Percentiles rank a stretch among this genome's conserved stretches.
These are phyloP conservation scores for Aleiodes sp. DNA, from an alignment of 1,140 invertebrate genomes.

Conservation along the genomic window DNA sequence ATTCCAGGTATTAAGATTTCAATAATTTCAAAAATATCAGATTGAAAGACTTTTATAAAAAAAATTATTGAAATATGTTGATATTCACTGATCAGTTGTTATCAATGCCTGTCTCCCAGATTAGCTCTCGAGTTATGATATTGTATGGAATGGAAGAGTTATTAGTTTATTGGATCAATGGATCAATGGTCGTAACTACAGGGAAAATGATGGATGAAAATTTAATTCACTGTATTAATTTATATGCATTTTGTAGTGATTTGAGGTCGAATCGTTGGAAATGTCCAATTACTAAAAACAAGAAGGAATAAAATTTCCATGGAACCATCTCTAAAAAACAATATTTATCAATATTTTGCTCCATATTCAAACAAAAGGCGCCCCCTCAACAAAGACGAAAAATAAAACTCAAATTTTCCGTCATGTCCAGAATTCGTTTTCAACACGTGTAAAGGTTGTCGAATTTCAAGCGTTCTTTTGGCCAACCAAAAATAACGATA, in stretches of 20 bases:
- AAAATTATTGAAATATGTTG: no score
- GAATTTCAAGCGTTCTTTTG: slow-evolving; percentile 2
- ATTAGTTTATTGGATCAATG: no score
- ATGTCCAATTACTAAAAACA: no score
- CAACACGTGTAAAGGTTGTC: background rate
- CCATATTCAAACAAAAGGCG: background rate
- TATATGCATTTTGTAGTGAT: no score
- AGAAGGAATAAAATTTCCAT: no score
- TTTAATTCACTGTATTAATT: background rate
- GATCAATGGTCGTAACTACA: background rate
- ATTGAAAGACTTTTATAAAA: no score
- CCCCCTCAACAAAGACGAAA: background rate
- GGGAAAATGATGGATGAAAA: background rate
- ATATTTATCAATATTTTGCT: background rate
- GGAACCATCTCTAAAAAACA: slow-evolving; percentile 3
- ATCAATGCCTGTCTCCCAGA: no score
- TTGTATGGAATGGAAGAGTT: no score
- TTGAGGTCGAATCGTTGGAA: no score
- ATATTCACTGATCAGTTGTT: no score
- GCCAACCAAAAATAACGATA: slow-evolving; percentile 5
- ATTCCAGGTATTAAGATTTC: background rate
- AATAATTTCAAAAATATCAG: no score
- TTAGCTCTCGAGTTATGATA: no score
- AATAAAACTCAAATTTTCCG: slow-evolving; percentile 6
- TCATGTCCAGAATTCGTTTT: slow-evolving; percentile 18